These are phyloP conservation scores for Chrysocyon brachyurus DNA, from an alignment of 2,797 vertebrate species.

Conservation along the genomic window DNA sequence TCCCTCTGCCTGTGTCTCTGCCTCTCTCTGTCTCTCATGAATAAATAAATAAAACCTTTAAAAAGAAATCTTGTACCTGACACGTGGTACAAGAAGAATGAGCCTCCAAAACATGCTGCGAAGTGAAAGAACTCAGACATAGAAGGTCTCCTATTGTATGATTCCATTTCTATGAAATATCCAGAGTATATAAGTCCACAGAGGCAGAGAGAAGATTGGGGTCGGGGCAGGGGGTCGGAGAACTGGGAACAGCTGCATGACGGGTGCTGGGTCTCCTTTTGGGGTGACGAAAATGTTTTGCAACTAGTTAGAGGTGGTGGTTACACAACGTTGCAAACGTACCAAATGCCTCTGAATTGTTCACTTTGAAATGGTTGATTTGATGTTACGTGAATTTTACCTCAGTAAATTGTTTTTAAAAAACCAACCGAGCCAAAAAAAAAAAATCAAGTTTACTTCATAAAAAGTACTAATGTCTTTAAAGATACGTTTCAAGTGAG, in stretches of 20 bases:
- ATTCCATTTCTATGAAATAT: not conserved
- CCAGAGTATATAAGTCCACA: not conserved
- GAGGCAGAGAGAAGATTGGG: not conserved
- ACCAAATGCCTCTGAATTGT: not conserved
- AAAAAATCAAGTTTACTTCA: not conserved
- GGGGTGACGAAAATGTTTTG: not conserved
- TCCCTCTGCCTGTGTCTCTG: not conserved
- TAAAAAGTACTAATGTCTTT: not conserved
- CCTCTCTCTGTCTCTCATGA: not conserved
- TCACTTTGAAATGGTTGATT: not conserved
- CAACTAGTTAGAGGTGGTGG: not conserved
- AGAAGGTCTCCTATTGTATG: not conserved
- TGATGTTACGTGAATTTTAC: constrained; percentile 18
- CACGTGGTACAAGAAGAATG: not conserved
- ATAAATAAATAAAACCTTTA: not conserved
- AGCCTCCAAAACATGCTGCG: not conserved
- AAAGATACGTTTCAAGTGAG: not conserved
- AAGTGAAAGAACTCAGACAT: not conserved
- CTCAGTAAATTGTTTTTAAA: constrained; percentile 45
- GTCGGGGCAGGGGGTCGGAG: not conserved
- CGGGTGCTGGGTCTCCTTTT: not conserved
- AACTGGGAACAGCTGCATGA: not conserved
- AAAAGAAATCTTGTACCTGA: not conserved
- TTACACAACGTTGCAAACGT: not conserved
- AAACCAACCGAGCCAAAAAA: constrained; percentile 25